A percentile compares a stretch with the other conserved stretches of the same genome.
These are phyloP conservation scores for Kryphioiulus occultus DNA, from an alignment of 2,888 invertebrate species.

Conservation along the genomic window DNA sequence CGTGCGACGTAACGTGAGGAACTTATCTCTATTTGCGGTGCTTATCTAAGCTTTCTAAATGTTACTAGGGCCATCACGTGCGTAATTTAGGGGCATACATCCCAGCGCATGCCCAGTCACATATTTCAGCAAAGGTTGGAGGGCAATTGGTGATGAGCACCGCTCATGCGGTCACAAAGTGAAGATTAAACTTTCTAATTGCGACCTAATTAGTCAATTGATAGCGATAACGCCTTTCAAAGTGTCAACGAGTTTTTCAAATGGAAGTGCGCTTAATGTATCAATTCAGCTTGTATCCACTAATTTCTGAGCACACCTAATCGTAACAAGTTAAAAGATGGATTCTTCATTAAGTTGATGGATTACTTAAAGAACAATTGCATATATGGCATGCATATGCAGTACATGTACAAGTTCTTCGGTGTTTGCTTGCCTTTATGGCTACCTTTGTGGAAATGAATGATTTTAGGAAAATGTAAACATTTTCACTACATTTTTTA, in stretches of 20 bases:
- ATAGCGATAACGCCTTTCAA: background rate
- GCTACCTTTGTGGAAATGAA: no score
- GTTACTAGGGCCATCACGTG: background rate
- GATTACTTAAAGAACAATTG: no score
- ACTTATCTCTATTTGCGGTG: background rate
- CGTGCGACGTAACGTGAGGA: background rate
- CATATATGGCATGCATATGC: no score
- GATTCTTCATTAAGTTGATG: no score
- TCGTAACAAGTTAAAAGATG: no score
- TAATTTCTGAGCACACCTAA: no score
- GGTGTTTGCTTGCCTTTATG: no score
- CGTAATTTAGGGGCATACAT: background rate
- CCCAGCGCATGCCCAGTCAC: background rate
- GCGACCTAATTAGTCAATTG: slow-evolving; percentile 21
- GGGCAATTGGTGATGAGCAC: background rate
- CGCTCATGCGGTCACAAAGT: background rate
- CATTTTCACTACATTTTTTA: no score
- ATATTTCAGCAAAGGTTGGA: background rate
- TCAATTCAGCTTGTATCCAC: background rate
- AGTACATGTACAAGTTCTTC: no score
- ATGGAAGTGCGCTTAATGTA: background rate
- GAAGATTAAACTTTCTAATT: background rate
- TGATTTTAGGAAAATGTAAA: no score
- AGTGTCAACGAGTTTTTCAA: background rate
- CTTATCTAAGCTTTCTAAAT: background rate